Conservation (phyloP, 2,888 invertebrate genomes). For the Lepeophtheirus nordmannii region DNA sequence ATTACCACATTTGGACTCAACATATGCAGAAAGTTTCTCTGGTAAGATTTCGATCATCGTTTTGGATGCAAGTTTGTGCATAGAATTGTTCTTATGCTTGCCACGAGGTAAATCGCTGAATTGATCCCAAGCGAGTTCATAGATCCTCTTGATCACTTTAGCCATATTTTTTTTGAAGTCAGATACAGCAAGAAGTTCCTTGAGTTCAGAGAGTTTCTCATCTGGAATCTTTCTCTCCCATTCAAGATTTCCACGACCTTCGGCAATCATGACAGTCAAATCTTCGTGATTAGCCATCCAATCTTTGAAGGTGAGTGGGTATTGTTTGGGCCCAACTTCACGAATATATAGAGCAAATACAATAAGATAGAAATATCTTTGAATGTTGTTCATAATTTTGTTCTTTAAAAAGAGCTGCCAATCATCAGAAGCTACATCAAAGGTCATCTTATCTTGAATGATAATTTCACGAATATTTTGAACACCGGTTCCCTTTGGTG, state of each 20-base stretch:
- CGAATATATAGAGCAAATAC: slow-evolving; percentile 23
- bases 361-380: slow-evolving; percentile 24
- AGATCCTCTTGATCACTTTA: slow-evolving; percentile 25
- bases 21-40: slow-evolving; percentile 13
- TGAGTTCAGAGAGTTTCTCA: slow-evolving; percentile 22
- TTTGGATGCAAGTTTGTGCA: slow-evolving; percentile 24
- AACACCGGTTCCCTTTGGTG: slow-evolving; percentile 23
- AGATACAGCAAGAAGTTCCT: slow-evolving; percentile 14
- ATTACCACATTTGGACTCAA: slow-evolving; percentile 20
- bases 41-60: slow-evolving; percentile 24
- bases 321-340: slow-evolving; percentile 16
- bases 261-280: slow-evolving; percentile 22
- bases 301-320: slow-evolving; percentile 13
- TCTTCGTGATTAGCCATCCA: slow-evolving; percentile 18
- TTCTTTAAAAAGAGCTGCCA: slow-evolving; percentile 22
- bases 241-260: slow-evolving; percentile 22
- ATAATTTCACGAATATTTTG: slow-evolving; percentile 21
- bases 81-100: slow-evolving; percentile 24
- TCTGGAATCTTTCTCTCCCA: slow-evolving; percentile 25
- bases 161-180: slow-evolving; percentile 23
- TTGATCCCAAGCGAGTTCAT: slow-evolving; percentile 23
- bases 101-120: slow-evolving; percentile 23
- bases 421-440: slow-evolving; percentile 23
- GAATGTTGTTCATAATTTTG: slow-evolving; percentile 24
- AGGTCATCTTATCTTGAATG: slow-evolving; percentile 23